These are phyloP conservation scores for Neoaliturus tenellus DNA, from an alignment of 2,888 invertebrate genomes.

Conservation along the genomic window DNA sequence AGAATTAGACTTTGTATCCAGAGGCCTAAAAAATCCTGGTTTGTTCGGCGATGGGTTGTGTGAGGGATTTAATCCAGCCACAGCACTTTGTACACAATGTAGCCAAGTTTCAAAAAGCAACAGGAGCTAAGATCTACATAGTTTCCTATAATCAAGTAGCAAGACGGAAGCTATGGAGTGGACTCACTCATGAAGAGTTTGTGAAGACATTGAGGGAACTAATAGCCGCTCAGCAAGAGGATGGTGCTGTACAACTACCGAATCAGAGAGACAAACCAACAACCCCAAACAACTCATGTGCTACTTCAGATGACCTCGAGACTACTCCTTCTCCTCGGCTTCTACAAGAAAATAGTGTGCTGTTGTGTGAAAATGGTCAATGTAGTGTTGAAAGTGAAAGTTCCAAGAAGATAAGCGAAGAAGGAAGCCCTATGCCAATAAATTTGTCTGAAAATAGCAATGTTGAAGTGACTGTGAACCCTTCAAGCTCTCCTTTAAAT, in stretches of 20 bases:
- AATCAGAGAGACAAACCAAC: too few relatives aligned
- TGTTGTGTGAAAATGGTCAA: too few relatives aligned
- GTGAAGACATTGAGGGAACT: neutral
- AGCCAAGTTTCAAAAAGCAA: neutral
- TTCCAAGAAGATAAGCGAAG: too few relatives aligned
- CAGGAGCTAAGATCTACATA: neutral
- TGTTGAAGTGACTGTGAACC: too few relatives aligned
- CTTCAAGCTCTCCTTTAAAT: neutral
- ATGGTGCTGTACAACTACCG: neutral
- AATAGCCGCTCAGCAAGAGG: neutral
- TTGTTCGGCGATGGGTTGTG: conserved; percentile 23
- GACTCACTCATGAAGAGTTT: neutral
- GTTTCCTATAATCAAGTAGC: neutral
- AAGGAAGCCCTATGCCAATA: too few relatives aligned
- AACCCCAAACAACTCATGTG: too few relatives aligned
- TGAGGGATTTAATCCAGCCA: neutral
- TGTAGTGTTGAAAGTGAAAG: neutral
- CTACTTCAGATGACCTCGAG: too few relatives aligned
- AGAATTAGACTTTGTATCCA: neutral
- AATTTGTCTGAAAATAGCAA: too few relatives aligned
- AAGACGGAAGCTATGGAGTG: neutral
- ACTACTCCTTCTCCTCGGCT: neutral
- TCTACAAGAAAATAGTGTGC: neutral
- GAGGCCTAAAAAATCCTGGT: neutral
- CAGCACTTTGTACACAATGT: neutral